phyloP scores from a whole-genome alignment of 2,113 vertebrate genomes.

The Microcebus murinus region DNA sequence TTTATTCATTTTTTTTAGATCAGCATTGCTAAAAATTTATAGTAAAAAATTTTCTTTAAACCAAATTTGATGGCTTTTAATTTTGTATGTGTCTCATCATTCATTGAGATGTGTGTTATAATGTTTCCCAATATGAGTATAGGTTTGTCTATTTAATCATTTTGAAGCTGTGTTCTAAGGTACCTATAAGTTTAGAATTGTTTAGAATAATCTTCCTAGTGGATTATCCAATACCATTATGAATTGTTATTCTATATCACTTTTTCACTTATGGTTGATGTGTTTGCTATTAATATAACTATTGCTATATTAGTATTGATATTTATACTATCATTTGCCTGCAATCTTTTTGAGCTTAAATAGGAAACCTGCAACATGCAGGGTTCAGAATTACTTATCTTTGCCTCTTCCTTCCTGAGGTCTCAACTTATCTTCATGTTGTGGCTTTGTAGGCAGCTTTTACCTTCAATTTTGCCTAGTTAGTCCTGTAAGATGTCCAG shows the following conservation, averaged over 20 bases:
- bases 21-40: neutral
- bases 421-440: neutral
- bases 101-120: neutral
- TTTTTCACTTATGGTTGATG: neutral
- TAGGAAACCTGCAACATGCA: neutral
- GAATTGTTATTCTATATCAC: neutral
- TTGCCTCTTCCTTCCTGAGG: neutral
- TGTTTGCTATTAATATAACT: neutral
- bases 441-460: neutral
- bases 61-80: neutral
- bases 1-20: neutral
- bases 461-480: neutral
- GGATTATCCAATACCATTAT: neutral
- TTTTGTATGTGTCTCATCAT: neutral
- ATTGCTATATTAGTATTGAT: neutral
- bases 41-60: neutral
- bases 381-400: neutral
- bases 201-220: neutral
- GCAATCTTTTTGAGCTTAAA: neutral
- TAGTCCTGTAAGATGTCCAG: neutral
- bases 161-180: neutral
- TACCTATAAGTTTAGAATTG: neutral
- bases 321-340: neutral
- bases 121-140: neutral
- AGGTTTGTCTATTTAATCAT: neutral